phyloP scores from a whole-genome alignment of 2,113 vertebrate genomes.

The Ivindomyrus marchei region DNA sequence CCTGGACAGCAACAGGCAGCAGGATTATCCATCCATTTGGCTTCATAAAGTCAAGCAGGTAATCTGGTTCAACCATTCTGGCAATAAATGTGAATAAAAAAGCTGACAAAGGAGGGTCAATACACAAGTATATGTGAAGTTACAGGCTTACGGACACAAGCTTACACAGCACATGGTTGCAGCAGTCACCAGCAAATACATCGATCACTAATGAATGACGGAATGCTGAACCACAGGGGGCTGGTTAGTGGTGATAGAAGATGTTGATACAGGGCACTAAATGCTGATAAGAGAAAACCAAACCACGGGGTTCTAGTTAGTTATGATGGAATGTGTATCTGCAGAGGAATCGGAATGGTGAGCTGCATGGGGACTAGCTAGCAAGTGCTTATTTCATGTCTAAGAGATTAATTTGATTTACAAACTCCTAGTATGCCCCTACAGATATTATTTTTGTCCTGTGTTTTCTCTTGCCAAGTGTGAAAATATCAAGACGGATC shows the following conservation, averaged over 20 bases:
- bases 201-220: neutral
- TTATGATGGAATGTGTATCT: neutral
- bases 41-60: neutral
- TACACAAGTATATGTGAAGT: neutral
- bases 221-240: neutral
- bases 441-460: neutral
- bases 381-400: neutral
- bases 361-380: neutral
- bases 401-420: neutral
- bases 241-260: neutral
- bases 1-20: neutral
- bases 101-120: neutral
- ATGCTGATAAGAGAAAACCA: neutral
- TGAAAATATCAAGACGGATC: neutral
- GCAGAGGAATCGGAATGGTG: neutral
- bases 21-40: neutral
- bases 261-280: neutral
- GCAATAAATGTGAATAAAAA: neutral
- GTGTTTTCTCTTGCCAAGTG: neutral
- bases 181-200: neutral
- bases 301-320: neutral
- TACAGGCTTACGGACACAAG: neutral
- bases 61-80: neutral
- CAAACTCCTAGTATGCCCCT: neutral
- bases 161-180: neutral